phyloP scores from a whole-genome alignment of 2,113 vertebrate species.

The Thymallus thymallus region DNA sequence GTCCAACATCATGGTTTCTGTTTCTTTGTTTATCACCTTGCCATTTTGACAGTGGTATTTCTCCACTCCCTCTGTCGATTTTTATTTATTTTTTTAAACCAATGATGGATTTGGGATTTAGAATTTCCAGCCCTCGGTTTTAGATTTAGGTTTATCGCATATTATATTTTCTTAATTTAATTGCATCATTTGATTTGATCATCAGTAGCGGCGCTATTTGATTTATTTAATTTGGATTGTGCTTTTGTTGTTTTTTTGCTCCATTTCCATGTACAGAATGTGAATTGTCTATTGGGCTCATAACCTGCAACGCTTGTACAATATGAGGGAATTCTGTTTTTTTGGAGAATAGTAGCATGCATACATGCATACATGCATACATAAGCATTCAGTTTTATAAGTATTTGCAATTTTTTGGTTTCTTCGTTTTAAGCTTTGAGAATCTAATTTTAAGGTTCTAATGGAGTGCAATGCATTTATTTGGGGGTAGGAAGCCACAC shows the following conservation, averaged over 20 bases:
- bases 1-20: too few species aligned
- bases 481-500: slow-evolving; percentile 34
- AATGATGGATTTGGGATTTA: slow-evolving; percentile 1
- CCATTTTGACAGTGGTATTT: slow-evolving; percentile 6
- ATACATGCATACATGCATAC: too few species aligned
- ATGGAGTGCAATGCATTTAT: slow-evolving; percentile 41
- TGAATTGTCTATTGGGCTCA: slow-evolving; percentile 25
- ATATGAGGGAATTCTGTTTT: slow-evolving; percentile 17
- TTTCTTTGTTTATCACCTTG: slow-evolving; percentile 10
- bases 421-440: slow-evolving; percentile 19
- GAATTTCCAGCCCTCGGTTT: slow-evolving; percentile 38
- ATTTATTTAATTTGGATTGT: neutral
- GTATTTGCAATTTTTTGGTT: slow-evolving; percentile 44
- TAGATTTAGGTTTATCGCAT: slow-evolving; percentile 52
- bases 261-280: slow-evolving; percentile 17
- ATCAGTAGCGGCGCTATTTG: slow-evolving; percentile 28
- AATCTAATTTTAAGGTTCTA: slow-evolving; percentile 41
- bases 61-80: neutral
- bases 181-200: slow-evolving; percentile 78
- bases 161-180: slow-evolving; percentile 53
- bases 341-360: slow-evolving; percentile 27
- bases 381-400: slow-evolving; percentile 37
- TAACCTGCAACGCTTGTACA: slow-evolving; percentile 36
- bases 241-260: slow-evolving; percentile 31
- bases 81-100: slow-evolving; percentile 19